Percentiles rank a stretch among this genome's conserved stretches.
These are phyloP conservation scores for Antheraea pernyi DNA, from an alignment of 1,140 invertebrate species.

Conservation along the genomic window DNA sequence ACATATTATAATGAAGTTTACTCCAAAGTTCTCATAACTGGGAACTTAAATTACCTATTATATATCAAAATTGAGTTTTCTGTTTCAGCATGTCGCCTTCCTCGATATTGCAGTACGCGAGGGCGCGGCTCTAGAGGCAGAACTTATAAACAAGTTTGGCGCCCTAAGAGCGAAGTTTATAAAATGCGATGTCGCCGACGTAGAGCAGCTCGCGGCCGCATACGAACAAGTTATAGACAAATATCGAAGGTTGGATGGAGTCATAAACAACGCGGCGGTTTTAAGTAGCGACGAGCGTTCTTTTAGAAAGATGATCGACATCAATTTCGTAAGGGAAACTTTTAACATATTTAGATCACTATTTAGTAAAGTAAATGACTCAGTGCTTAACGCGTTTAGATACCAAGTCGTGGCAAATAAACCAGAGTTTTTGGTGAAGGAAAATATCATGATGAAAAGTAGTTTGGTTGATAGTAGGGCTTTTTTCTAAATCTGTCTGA, in stretches of 20 bases:
- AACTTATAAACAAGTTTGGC: slow-evolving; percentile 60
- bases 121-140: slow-evolving; percentile 49
- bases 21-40: no score
- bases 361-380: no score
- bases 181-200: slow-evolving; percentile 84
- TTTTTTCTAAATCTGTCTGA: no score
- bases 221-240: slow-evolving; percentile 81
- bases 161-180: slow-evolving; percentile 66
- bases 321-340: slow-evolving; percentile 70
- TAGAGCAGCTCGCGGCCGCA: slow-evolving; percentile 81
- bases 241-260: slow-evolving; percentile 82
- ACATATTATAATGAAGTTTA: no score
- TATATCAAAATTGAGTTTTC: slow-evolving; percentile 10
- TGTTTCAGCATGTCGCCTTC: slow-evolving; percentile 64
- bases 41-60: not conserved
- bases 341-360: not conserved
- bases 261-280: slow-evolving; percentile 84
- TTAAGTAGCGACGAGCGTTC: slow-evolving; percentile 41
- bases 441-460: no score
- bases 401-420: no score
- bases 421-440: no score
- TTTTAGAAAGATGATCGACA: slow-evolving; percentile 59
- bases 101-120: slow-evolving; percentile 58
- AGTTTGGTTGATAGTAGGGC: no score
- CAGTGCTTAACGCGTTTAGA: no score